Evolutionary conservation across 2,888 invertebrate genomes (phyloP).

Genomic region (Ypsolopha scabrella): DNA sequence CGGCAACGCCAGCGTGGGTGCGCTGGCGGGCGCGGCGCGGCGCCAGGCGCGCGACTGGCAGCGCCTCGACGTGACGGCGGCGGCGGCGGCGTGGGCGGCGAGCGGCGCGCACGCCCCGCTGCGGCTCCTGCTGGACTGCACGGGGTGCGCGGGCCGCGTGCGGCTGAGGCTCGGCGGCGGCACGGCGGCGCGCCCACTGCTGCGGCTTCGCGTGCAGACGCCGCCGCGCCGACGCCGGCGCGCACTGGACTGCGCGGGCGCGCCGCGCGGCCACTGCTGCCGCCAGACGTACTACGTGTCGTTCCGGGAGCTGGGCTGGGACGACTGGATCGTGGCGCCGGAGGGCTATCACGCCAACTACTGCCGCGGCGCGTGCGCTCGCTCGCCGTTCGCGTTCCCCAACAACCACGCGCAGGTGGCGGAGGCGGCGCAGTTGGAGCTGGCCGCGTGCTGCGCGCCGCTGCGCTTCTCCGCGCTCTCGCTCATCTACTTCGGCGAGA

Average conservation of each 20-base stretch:
- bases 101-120: slow-evolving; percentile 68
- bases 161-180: slow-evolving; percentile 72
- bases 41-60: slow-evolving; percentile 84
- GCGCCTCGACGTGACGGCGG: slow-evolving; percentile 84
- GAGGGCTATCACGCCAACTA: slow-evolving; percentile 94
- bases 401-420: slow-evolving; percentile 93
- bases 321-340: slow-evolving; percentile 94
- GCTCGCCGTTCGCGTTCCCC: slow-evolving; percentile 85
- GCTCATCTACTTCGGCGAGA: slow-evolving; percentile 91
- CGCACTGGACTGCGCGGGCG: slow-evolving; percentile 84
- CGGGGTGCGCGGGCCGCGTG: slow-evolving; percentile 82
- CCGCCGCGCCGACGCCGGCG: slow-evolving; percentile 78
- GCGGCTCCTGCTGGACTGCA: slow-evolving; percentile 86
- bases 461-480: slow-evolving; percentile 93
- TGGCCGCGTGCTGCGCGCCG: slow-evolving; percentile 93
- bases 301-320: slow-evolving; percentile 93
- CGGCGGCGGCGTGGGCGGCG: slow-evolving; percentile 79
- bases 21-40: slow-evolving; percentile 65
- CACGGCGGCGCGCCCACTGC: slow-evolving; percentile 82
- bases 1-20: slow-evolving; percentile 71
- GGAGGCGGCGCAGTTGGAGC: slow-evolving; percentile 89
- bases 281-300: slow-evolving; percentile 93
- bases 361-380: slow-evolving; percentile 90
- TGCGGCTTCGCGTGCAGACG: slow-evolving; percentile 82
- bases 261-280: slow-evolving; percentile 74